Evolutionary conservation across 1,140 invertebrate genomes (phyloP).

Genomic region (Steinernema khuongi): DNA sequence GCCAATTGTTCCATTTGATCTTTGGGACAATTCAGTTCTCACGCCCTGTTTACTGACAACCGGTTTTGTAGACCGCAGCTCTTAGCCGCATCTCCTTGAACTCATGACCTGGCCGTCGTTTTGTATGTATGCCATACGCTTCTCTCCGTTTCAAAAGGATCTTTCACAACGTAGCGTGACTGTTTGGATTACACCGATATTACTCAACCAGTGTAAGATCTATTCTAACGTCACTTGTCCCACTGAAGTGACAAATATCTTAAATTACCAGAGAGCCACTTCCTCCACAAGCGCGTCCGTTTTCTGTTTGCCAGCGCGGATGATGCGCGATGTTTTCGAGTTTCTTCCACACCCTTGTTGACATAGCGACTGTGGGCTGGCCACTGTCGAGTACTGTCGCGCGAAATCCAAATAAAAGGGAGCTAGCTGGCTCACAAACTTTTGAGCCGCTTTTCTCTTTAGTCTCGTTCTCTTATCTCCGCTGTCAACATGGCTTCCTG

Average conservation of each 20-base stretch:
- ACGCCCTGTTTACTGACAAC: too few species aligned
- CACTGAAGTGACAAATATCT: slow-evolving; percentile 17
- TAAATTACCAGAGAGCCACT: not conserved
- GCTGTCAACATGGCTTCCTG: slow-evolving; percentile 37
- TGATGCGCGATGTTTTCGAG: not conserved
- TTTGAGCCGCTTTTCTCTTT: not conserved
- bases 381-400: not conserved
- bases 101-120: too few species aligned
- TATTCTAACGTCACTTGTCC: too few species aligned
- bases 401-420: slow-evolving; percentile 3
- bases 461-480: not conserved
- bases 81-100: too few species aligned
- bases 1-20: too few species aligned
- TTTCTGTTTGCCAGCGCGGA: not conserved
- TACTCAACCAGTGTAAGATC: too few species aligned
- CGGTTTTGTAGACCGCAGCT: too few species aligned
- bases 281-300: not conserved
- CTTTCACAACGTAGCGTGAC: too few species aligned
- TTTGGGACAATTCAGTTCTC: too few species aligned
- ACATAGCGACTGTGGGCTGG: not conserved
- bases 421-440: not conserved
- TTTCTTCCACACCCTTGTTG: not conserved
- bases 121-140: too few species aligned
- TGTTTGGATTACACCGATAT: too few species aligned
- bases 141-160: too few species aligned